Conservation (phyloP, 2,113 vertebrate genomes). For the Onychorhynchus coronatus region DNA sequence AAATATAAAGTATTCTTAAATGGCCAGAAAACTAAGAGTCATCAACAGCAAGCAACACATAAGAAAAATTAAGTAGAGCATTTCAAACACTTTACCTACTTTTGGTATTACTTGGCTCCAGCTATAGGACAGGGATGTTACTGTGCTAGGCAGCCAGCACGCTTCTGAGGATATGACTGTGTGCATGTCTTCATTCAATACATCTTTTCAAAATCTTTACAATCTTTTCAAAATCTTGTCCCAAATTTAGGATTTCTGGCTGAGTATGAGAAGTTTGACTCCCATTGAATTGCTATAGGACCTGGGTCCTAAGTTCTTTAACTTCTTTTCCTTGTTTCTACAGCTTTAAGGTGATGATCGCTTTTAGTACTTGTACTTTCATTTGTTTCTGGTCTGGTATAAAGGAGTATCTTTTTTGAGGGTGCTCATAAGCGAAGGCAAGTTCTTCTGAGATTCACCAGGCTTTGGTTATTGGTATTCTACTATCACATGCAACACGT, state of each 20-base stretch:
- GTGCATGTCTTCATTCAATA: neutral
- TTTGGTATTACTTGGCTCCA: neutral
- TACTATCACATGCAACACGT: neutral
- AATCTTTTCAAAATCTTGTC: neutral
- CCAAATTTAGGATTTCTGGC: neutral
- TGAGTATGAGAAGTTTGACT: neutral
- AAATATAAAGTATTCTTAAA: neutral
- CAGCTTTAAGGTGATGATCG: neutral
- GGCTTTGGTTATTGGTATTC: neutral
- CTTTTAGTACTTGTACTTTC: neutral
- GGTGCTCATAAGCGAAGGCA: neutral
- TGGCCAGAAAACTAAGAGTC: neutral
- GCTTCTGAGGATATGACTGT: neutral
- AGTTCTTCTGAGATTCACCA: neutral
- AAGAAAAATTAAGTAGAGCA: rapidly evolving
- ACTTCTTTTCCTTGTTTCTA: neutral
- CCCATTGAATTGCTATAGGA: neutral
- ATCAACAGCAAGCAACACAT: neutral
- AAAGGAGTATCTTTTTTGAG: neutral
- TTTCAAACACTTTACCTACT: neutral
- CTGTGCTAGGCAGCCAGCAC: neutral
- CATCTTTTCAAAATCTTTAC: neutral
- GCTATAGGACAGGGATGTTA: neutral
- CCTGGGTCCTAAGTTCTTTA: neutral
- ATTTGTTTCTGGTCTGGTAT: neutral